Percentiles rank a stretch among this genome's conserved stretches.
Evolutionary conservation across 2,113 vertebrate species (phyloP).

Genomic region (Fulica atra): DNA sequence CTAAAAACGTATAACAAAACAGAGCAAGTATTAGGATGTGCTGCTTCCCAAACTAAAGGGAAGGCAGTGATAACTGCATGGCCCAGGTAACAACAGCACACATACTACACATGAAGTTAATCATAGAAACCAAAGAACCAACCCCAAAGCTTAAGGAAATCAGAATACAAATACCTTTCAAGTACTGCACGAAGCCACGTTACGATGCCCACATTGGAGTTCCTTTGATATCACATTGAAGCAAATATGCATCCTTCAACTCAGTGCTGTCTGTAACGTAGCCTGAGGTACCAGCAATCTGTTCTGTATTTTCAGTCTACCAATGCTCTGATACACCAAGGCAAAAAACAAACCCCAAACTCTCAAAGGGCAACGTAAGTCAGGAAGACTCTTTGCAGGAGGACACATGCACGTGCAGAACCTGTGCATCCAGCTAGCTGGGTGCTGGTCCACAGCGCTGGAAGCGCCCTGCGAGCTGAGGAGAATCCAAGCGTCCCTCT

Average conservation of each 20-base stretch:
- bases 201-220: accelerated
- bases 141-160: not conserved
- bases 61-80: not conserved
- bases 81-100: not conserved
- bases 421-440: not conserved
- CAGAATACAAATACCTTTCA: not conserved
- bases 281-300: not conserved
- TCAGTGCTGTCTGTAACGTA: not conserved
- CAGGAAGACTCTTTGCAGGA: not conserved
- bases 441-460: not conserved
- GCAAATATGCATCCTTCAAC: not conserved
- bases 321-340: not conserved
- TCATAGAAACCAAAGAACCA: not conserved
- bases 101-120: not conserved
- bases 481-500: constrained; percentile 43
- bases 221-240: not conserved
- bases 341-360: not conserved
- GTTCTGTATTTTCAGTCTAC: not conserved
- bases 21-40: not conserved
- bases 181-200: not conserved
- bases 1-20: not conserved
- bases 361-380: not conserved
- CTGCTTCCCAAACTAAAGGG: not conserved
- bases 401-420: not conserved
- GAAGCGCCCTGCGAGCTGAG: constrained; percentile 25